These are phyloP conservation scores for Acyrthosiphon pisum DNA, from an alignment of 1,140 invertebrate genomes.

Conservation along the genomic window DNA sequence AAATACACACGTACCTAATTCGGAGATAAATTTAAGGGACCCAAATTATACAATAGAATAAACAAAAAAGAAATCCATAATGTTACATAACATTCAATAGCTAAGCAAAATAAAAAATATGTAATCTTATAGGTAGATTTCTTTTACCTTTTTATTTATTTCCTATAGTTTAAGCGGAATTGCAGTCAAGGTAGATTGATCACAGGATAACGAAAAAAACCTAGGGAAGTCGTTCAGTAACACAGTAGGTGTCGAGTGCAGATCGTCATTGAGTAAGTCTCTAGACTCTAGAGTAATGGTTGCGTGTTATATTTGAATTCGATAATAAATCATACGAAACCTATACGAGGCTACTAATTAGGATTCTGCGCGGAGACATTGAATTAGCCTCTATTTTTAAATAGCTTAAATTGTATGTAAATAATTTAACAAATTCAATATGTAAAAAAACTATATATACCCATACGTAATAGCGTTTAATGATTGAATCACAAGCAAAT, in stretches of 20 bases:
- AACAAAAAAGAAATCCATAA: neutral
- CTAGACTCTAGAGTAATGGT: neutral
- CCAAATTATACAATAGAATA: neutral
- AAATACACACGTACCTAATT: neutral
- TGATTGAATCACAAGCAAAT: no score
- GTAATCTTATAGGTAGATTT: neutral
- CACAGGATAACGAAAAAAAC: neutral
- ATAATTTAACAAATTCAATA: neutral
- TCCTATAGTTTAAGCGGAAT: neutral
- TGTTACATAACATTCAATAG: neutral
- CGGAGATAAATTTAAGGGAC: slow-evolving; percentile 6
- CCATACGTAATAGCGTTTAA: no score
- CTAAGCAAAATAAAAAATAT: neutral
- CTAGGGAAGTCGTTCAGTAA: neutral
- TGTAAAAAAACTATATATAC: neutral
- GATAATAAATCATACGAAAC: neutral
- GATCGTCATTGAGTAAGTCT: neutral
- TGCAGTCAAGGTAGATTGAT: slow-evolving; percentile 37
- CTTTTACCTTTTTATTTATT: neutral
- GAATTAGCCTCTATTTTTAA: neutral
- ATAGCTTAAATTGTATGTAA: neutral
- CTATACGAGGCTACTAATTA: neutral
- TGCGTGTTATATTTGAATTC: neutral
- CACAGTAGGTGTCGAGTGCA: neutral
- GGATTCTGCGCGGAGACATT: neutral